Evolutionary conservation across 2,797 vertebrate genomes (phyloP).

Genomic region (Holocentrus rufus): DNA sequence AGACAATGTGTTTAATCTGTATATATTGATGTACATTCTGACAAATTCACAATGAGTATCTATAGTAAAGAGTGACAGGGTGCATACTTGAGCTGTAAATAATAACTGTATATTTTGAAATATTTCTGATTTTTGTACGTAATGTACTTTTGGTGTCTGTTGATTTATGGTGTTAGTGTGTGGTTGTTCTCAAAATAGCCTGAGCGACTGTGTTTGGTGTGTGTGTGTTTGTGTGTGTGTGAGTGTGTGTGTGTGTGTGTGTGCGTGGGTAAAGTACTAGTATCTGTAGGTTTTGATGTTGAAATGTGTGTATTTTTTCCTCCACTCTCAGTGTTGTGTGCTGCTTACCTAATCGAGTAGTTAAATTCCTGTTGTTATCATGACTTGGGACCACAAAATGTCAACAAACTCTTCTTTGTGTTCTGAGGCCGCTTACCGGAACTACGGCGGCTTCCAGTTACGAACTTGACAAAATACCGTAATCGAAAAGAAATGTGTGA

Average conservation of each 20-base stretch:
- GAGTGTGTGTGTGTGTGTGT: constrained; percentile 9
- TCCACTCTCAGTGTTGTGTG: constrained; percentile 77
- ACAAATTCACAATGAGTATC: constrained; percentile 78
- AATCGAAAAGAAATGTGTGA: constrained; percentile 54
- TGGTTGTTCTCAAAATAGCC: constrained; percentile 64
- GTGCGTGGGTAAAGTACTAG: constrained; percentile 49
- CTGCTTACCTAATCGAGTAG: constrained; percentile 72
- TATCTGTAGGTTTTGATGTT: constrained; percentile 73
- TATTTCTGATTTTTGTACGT: constrained; percentile 82
- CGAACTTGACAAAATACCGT: constrained; percentile 52
- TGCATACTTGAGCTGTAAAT: constrained; percentile 83
- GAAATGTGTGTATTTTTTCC: constrained; percentile 66
- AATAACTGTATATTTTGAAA: constrained; percentile 85
- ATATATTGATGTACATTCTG: constrained; percentile 84
- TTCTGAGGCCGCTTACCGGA: constrained; percentile 54
- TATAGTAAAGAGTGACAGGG: constrained; percentile 76
- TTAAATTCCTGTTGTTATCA: constrained; percentile 61
- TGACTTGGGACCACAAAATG: constrained; percentile 64
- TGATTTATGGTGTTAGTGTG: constrained; percentile 70
- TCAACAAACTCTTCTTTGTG: constrained; percentile 61
- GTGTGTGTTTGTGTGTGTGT: constrained; percentile 25
- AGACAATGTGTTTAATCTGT: constrained; percentile 80
- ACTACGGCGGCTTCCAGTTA: constrained; percentile 49
- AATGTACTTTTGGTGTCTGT: constrained; percentile 76
- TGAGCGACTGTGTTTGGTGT: constrained; percentile 41